Base-by-base conservation (phyloP, 2,888 invertebrate genomes). In the Micoletzkya japonica region DNA sequence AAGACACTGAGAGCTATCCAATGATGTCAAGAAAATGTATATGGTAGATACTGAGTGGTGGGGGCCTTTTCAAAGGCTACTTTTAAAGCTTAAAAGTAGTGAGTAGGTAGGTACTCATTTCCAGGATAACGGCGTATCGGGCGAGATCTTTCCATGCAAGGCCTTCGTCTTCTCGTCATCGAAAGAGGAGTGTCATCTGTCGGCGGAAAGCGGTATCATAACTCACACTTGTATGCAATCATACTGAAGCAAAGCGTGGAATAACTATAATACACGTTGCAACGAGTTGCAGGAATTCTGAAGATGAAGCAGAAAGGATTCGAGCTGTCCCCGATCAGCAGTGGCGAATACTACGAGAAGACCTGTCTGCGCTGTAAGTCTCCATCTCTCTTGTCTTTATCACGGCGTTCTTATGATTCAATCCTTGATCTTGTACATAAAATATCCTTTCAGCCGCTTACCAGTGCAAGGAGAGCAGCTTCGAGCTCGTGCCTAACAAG, bases 261-360 rank as follows among this genome's bases (percentile, higher is more conserved):
- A 39, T 7, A 26, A 50, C n/a, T 6, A n/a, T 26, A 6, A 2
- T 24, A 50, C 50, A 26, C 54, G 14, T n/a, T n/a, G n/a, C 26
- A 7, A 26, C 2, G 54, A 28, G 54, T 56, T 61, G 1, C 50
- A 64, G 64, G 64, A 3, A 7, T 64, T 4, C 67, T 32, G 26
- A 56, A 67, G 39, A 67, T 57, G 67, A 57, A 57, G n/a, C 7
- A 17, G 6, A 39, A 56, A 17, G 67, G 34, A 2, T 74, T 75
- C 74, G 80, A 81, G 37, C 59, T 84, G 63, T 77, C 77, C 17
- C 76, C 81, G 7, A 76, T 82, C 24, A 76, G 75, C 28, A 74
- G 74, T 30, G 82, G 81, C 32, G 77, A 82, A 36, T 84, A 84
- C 72, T 78, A 75, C 57, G 84, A 84, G 67, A 84, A 84, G 71